A percentile compares a stretch with the other conserved stretches of the same genome.
These are phyloP conservation scores for Myotis vivesi DNA, from an alignment of 2,797 vertebrate species.

Conservation along the genomic window DNA sequence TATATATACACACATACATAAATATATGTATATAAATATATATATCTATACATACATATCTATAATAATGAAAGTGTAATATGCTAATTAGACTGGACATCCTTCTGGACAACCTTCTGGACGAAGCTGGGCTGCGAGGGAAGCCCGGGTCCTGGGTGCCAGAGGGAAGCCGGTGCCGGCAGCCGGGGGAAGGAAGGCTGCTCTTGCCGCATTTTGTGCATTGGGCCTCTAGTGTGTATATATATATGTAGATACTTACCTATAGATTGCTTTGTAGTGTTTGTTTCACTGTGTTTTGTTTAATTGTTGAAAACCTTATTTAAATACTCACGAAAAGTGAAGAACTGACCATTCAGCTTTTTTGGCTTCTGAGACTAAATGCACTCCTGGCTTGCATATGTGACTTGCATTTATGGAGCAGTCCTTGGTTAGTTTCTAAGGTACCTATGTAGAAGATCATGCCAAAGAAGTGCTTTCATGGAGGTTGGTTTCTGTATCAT, in stretches of 20 bases:
- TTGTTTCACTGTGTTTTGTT: not conserved
- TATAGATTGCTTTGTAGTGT: not conserved
- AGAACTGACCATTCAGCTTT: not conserved
- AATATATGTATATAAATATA: not conserved
- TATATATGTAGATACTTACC: not conserved
- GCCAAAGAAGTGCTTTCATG: no score
- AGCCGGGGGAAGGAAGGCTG: no score
- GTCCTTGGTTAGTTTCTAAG: not conserved
- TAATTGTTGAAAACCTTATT: slow-evolving; percentile 5
- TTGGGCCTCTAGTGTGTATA: not conserved
- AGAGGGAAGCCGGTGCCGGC: no score
- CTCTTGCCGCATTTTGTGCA: no score
- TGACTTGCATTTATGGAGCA: not conserved
- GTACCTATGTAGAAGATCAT: not conserved
- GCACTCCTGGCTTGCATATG: not conserved
- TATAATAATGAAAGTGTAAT: no score
- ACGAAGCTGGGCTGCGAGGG: no score
- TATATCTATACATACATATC: no score
- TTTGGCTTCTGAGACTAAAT: not conserved
- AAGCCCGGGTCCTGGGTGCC: no score
- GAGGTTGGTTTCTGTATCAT: not conserved
- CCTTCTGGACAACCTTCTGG: no score
- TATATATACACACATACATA: not conserved
- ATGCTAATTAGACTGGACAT: no score
- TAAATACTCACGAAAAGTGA: not conserved